Evolutionary conservation across 2,113 vertebrate species (phyloP).

Genomic region (Phainopepla nitens): DNA sequence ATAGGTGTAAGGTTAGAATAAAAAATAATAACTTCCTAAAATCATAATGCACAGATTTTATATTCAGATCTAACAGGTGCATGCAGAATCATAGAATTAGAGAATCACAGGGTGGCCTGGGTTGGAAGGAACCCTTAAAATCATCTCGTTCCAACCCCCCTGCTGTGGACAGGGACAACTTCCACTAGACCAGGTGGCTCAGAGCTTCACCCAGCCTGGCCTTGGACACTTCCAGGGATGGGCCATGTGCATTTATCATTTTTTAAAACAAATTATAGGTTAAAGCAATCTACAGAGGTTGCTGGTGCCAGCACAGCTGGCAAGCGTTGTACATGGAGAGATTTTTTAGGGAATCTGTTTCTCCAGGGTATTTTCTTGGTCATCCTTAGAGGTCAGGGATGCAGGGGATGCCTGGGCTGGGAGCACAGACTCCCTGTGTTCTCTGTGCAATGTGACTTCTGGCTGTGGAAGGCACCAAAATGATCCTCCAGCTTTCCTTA

Average conservation of each 20-base stretch:
- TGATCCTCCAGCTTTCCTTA: background rate
- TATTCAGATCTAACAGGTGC: background rate
- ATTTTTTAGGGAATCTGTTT: background rate
- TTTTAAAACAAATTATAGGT: background rate
- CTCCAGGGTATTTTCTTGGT: background rate
- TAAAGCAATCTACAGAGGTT: background rate
- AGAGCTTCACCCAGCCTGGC: background rate
- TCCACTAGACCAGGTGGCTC: background rate
- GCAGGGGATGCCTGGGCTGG: background rate
- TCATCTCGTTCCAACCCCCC: accelerated
- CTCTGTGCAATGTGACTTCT: background rate
- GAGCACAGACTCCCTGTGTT: background rate
- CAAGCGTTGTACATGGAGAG: accelerated
- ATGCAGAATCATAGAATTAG: background rate
- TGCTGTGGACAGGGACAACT: background rate
- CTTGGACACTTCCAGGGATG: background rate
- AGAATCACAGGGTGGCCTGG: background rate
- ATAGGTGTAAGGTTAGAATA: background rate
- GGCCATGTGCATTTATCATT: accelerated
- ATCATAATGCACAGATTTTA: background rate
- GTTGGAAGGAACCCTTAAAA: background rate
- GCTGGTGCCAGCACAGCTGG: background rate
- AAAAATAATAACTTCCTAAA: slow-evolving; percentile 21
- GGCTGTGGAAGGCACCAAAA: background rate
- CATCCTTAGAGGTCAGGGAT: background rate